Evolutionary conservation across 1,140 invertebrate genomes (phyloP), one percentile per base, ranked within the genome.

Genomic region (Drosophila oshimai): DNA sequence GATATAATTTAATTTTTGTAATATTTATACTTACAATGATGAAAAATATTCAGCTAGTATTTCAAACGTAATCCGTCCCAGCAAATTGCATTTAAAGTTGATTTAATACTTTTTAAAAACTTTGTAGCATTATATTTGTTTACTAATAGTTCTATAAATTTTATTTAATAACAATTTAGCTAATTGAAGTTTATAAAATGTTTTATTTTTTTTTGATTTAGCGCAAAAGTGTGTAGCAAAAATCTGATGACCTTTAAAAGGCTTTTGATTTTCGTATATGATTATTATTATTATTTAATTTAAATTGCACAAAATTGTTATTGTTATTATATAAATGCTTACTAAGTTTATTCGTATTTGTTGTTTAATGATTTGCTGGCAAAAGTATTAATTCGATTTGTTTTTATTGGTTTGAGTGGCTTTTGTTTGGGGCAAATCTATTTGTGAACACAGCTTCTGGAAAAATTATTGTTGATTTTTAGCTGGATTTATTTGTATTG

Each of bases 401-500:
- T 6, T 20, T 22, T 60, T 26, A 36, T 39, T 61, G 13, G 37
- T 26, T 47, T 29, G 44, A n/a, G 15, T 22, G 12, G 15, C n/a
- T 10, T 31, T 29, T 6, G 5, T 13, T 47, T 31, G 29, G n/a
- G n/a, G 29, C 45, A 34, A 57, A 57, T 44, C 26, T 29, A 39
- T 31, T 45, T 50, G 28, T 42, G 53, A 47, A 60, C 41, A 58
- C 51, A 58, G 22, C 41, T 41, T 55, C 51, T 39, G 33, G 74
- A 57, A 69, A 77, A 49, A 78, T 68, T 51, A 13, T 22, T 20
- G 41, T 53, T 22, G 24, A 12, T 42, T 49, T 73, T 33, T 24
- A 20, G n/a, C 17, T 57, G 55, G 29, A 61, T 39, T 60, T 62
- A 54, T 67, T 57, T 60, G 58, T 65, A 75, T 81, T 80, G 65